Conservation (phyloP, 2,113 vertebrate genomes). For the Malurus melanocephalus region DNA sequence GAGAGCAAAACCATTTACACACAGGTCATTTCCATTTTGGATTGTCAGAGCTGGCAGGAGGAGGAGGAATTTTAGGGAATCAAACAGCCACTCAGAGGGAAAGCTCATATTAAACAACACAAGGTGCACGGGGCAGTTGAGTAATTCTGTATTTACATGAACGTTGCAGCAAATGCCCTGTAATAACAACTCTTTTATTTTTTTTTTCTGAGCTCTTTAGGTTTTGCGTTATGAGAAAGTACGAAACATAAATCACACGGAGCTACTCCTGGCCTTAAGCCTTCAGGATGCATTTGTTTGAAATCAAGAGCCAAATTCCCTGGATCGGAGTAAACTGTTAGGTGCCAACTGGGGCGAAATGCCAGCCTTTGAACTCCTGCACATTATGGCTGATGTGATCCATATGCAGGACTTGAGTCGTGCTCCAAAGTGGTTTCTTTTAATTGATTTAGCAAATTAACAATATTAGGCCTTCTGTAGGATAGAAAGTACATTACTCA, state of each 20-base stretch:
- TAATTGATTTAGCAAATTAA: constrained; percentile 78
- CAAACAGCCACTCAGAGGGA: not conserved
- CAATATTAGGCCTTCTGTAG: constrained; percentile 71
- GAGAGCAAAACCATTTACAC: not conserved
- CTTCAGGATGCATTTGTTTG: constrained; percentile 80
- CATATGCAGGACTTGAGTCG: constrained; percentile 37
- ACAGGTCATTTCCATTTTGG: not conserved
- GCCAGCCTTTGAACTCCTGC: constrained; percentile 73
- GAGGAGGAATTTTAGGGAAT: not conserved
- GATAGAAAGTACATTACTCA: constrained; percentile 67
- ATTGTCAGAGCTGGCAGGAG: not conserved
- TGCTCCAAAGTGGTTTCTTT: constrained; percentile 72
- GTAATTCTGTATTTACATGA: constrained; percentile 48
- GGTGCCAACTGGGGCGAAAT: constrained; percentile 72
- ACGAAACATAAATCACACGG: constrained; percentile 73
- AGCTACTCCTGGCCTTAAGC: constrained; percentile 71
- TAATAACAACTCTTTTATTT: constrained; percentile 53
- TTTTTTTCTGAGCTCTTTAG: constrained; percentile 52
- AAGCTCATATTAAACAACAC: constrained; percentile 21
- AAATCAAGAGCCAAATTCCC: constrained; percentile 78
- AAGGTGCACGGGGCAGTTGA: not conserved
- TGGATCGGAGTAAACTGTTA: constrained; percentile 64
- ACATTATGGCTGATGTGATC: constrained; percentile 64
- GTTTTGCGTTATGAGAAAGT: constrained; percentile 77
- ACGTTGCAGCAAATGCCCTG: constrained; percentile 36